Conservation (phyloP, 2,113 vertebrate genomes). For the Tenebrosternarchus preto region DNA sequence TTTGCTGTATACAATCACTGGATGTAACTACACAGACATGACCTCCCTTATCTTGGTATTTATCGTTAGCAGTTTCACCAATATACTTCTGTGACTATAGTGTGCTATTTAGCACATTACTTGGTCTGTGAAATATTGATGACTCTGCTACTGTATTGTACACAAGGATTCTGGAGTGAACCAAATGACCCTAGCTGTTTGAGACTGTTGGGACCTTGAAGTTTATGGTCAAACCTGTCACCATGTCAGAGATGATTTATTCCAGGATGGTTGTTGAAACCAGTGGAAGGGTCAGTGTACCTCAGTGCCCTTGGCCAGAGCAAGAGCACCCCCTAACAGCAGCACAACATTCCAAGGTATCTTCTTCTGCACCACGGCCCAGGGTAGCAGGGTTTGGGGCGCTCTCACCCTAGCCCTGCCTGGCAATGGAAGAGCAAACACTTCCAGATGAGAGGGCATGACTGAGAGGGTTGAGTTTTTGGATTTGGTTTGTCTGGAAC, state of each 20-base stretch:
- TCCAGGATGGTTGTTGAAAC: background rate
- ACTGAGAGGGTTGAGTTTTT: background rate
- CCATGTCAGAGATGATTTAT: background rate
- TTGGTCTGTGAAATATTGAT: background rate
- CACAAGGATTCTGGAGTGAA: background rate
- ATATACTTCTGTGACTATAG: too few relatives aligned
- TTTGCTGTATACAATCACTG: background rate
- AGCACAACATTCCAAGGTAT: constrained; percentile 92
- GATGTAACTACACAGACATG: background rate
- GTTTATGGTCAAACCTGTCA: background rate
- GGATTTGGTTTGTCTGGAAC: background rate
- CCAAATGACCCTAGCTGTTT: background rate
- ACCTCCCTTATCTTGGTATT: background rate
- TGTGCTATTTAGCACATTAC: background rate
- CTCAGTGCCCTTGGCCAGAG: constrained; percentile 89
- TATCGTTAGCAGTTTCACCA: background rate
- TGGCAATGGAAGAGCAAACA: background rate
- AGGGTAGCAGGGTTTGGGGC: constrained; percentile 77
- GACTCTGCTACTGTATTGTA: background rate
- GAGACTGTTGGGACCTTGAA: background rate
- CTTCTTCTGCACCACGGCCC: constrained; percentile 78
- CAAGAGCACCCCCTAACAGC: constrained; percentile 89
- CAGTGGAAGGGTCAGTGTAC: constrained; percentile 60
- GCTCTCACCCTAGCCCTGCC: constrained; percentile 51
- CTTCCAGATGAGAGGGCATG: background rate